A percentile compares a stretch with the other conserved stretches of the same genome.
Conservation (phyloP, 2,113 vertebrate species). For the Chamaea fasciata region DNA sequence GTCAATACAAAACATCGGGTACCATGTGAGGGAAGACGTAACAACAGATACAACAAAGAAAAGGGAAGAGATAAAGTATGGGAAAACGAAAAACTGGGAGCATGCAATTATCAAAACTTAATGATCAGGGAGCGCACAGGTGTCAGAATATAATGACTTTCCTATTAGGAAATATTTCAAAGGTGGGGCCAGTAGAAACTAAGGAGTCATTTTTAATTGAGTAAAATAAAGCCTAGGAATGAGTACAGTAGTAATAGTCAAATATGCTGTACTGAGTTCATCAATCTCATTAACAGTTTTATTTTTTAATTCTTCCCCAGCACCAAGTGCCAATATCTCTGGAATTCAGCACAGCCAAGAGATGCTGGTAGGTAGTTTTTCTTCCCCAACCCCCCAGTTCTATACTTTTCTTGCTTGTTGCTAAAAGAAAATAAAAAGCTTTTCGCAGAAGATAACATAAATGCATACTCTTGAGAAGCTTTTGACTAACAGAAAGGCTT, state of each 20-base stretch:
- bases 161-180: constrained; percentile 5
- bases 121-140: rapidly evolving
- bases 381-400: neutral
- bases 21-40: rapidly evolving
- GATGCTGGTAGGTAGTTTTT: neutral
- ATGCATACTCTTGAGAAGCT: neutral
- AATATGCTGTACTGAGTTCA: neutral
- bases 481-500: neutral
- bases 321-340: neutral
- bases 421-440: neutral
- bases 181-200: constrained; percentile 29
- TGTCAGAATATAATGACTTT: neutral
- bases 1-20: neutral
- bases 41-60: neutral
- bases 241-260: neutral
- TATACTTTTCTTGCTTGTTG: neutral
- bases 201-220: constrained; percentile 47
- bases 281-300: neutral
- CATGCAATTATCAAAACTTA: neutral
- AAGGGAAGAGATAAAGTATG: neutral
- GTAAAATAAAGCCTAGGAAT: neutral
- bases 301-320: neutral
- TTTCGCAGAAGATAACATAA: neutral
- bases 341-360: neutral
- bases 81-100: neutral